A percentile compares a stretch with the other conserved stretches of the same genome.
Conservation (phyloP, 2,113 vertebrate species). For the Centropristis striata region DNA sequence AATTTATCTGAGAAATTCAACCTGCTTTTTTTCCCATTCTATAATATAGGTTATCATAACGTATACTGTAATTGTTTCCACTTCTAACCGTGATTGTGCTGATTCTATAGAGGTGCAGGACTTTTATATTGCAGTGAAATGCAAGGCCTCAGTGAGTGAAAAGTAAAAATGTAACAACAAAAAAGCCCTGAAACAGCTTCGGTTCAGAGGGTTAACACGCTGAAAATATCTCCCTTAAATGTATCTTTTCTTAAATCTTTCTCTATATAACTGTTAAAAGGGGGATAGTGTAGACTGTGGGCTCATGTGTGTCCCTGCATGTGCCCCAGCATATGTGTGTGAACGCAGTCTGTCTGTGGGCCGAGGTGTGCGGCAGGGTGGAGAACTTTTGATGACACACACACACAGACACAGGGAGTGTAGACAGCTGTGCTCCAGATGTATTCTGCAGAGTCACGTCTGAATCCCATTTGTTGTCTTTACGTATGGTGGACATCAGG, state of each 20-base stretch:
- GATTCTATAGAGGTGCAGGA: too few species aligned
- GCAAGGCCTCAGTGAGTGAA: too few species aligned
- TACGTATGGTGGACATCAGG: constrained; percentile 66
- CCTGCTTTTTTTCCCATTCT: too few species aligned
- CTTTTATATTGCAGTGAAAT: too few species aligned
- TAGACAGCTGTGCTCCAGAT: constrained; percentile 82
- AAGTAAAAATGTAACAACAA: too few species aligned
- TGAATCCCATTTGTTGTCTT: constrained; percentile 79
- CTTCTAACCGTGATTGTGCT: too few species aligned
- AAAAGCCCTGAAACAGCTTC: too few species aligned
- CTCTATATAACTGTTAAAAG: neutral
- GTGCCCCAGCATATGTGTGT: constrained; percentile 4
- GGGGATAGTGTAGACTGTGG: neutral
- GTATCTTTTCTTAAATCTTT: neutral
- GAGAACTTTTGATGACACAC: constrained; percentile 68
- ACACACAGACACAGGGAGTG: constrained; percentile 57
- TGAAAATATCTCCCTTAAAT: too few species aligned
- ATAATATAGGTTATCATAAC: too few species aligned
- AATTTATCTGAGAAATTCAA: too few species aligned
- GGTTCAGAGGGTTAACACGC: too few species aligned
- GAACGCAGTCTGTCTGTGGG: constrained; percentile 10
- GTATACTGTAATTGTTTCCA: too few species aligned
- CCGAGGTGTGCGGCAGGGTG: constrained; percentile 58
- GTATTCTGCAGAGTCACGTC: constrained; percentile 70
- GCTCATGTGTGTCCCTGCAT: constrained; percentile 13